These are phyloP conservation scores for Drosophila fuyamai DNA, from an alignment of 1,140 invertebrate species.

Conservation along the genomic window DNA sequence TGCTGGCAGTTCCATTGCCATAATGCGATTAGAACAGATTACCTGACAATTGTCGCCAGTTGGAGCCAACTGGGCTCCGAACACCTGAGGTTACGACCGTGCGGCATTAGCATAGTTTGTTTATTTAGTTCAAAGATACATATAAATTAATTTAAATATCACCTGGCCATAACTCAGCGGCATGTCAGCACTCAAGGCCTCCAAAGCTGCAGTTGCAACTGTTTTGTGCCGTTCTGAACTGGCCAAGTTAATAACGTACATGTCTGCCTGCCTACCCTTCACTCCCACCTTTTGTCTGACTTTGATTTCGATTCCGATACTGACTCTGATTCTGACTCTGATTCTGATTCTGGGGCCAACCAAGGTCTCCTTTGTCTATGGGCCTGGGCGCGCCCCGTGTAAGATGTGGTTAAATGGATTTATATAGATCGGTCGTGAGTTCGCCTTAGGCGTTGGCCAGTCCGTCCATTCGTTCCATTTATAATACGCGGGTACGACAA, in stretches of 20 bases:
- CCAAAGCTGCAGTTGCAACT: constrained; percentile 70
- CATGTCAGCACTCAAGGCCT: constrained; percentile 67
- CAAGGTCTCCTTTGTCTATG: constrained; percentile 53
- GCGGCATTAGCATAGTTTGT: constrained; percentile 76
- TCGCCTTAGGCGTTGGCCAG: constrained; percentile 75
- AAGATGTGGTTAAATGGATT: constrained; percentile 65
- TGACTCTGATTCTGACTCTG: constrained; percentile 7
- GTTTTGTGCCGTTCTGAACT: background rate
- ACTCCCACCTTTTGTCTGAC: constrained; percentile 68
- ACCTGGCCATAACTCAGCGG: constrained; percentile 75
- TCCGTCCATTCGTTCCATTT: constrained; percentile 65
- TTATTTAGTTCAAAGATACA: constrained; percentile 76
- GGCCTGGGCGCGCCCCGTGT: constrained; percentile 68
- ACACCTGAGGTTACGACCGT: constrained; percentile 64
- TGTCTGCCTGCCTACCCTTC: constrained; percentile 55
- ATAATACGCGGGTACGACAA: constrained; percentile 44
- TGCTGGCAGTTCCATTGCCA: constrained; percentile 39
- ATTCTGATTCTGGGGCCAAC: constrained; percentile 14
- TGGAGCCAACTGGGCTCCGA: constrained; percentile 21
- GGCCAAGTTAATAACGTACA: background rate
- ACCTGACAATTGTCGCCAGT: constrained; percentile 75
- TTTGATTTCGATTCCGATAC: constrained; percentile 2
- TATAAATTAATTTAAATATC: constrained; percentile 79
- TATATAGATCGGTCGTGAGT: constrained; percentile 74
- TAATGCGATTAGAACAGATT: constrained; percentile 83